phyloP scores from a whole-genome alignment of 1,140 invertebrate species.

The Sitophilus oryzae region DNA sequence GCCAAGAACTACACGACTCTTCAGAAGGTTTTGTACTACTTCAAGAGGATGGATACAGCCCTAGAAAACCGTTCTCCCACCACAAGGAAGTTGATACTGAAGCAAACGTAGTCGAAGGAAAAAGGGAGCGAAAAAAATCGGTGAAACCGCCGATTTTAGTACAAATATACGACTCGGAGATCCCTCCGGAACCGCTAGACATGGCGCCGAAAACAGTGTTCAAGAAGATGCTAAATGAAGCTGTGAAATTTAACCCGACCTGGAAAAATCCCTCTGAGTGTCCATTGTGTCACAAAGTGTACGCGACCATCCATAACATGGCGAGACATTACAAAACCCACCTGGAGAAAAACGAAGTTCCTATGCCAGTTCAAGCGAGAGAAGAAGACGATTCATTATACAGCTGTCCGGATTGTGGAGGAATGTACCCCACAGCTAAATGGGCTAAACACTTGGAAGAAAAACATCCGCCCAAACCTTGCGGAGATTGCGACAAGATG shows the following conservation, averaged over 20 bases:
- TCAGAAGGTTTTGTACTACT: slow-evolving; percentile 35
- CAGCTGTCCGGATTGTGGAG: slow-evolving; percentile 52
- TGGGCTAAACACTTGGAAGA: slow-evolving; percentile 51
- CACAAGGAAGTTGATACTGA: slow-evolving; percentile 15
- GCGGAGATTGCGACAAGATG: slow-evolving; percentile 56
- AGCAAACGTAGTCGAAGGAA: slow-evolving; percentile 14
- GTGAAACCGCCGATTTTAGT: slow-evolving; percentile 15
- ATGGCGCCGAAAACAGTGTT: slow-evolving; percentile 9
- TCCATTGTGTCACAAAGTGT: slow-evolving; percentile 49
- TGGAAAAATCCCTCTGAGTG: slow-evolving; percentile 31
- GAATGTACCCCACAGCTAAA: slow-evolving; percentile 49
- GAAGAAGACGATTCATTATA: slow-evolving; percentile 49
- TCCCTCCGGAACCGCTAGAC: slow-evolving; percentile 4
- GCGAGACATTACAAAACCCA: slow-evolving; percentile 51
- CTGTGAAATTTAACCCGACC: not conserved
- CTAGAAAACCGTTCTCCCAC: slow-evolving; percentile 7
- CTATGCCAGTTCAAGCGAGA: slow-evolving; percentile 21
- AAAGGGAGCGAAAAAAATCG: slow-evolving; percentile 22
- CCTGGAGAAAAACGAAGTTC: slow-evolving; percentile 26
- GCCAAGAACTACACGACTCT: slow-evolving; percentile 32
- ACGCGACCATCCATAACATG: slow-evolving; percentile 50
- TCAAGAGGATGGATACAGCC: slow-evolving; percentile 33
- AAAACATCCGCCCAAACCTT: slow-evolving; percentile 50
- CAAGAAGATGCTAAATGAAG: slow-evolving; percentile 4
- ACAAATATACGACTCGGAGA: slow-evolving; percentile 11